These are phyloP conservation scores for Rhinolophus ferrumequinum DNA, from an alignment of 2,113 vertebrate genomes.

Conservation along the genomic window DNA sequence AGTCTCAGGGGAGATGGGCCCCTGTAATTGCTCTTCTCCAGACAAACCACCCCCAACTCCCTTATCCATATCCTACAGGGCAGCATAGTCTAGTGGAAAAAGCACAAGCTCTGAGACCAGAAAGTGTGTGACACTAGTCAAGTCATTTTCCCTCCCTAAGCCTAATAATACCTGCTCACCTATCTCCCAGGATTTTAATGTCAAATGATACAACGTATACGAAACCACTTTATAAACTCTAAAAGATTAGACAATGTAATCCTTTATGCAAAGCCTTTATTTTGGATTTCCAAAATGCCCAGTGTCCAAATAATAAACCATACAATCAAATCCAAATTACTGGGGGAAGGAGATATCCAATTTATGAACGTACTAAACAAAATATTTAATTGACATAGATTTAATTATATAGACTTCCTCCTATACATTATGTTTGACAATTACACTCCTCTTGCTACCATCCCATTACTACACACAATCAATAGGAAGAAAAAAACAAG, in stretches of 20 bases:
- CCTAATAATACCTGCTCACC: not conserved
- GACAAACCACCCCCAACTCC: not conserved
- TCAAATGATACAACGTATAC: not conserved
- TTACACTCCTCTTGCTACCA: not conserved
- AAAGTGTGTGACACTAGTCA: not conserved
- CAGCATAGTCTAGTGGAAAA: not conserved
- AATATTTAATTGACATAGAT: not conserved
- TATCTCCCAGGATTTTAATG: not conserved
- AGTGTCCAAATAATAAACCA: slow-evolving; percentile 6
- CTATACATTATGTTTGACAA: not conserved
- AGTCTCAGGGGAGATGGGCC: not conserved
- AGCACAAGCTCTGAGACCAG: not conserved
- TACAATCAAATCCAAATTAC: slow-evolving; percentile 42
- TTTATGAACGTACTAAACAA: not conserved
- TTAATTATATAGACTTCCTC: not conserved
- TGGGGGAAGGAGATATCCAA: not conserved
- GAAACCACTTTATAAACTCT: slow-evolving; percentile 39
- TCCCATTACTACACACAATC: not conserved
- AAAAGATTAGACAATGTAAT: not conserved
- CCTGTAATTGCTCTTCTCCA: not conserved
- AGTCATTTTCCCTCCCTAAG: not conserved
- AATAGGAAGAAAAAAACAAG: slow-evolving; percentile 5
- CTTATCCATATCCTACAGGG: not conserved
- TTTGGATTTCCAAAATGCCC: slow-evolving; percentile 48
- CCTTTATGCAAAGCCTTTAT: not conserved